These are phyloP conservation scores for Aurelia sp. DNA, from an alignment of 30 jellyfish, hydroid and myxozoan genomes.

Conservation along the genomic window DNA sequence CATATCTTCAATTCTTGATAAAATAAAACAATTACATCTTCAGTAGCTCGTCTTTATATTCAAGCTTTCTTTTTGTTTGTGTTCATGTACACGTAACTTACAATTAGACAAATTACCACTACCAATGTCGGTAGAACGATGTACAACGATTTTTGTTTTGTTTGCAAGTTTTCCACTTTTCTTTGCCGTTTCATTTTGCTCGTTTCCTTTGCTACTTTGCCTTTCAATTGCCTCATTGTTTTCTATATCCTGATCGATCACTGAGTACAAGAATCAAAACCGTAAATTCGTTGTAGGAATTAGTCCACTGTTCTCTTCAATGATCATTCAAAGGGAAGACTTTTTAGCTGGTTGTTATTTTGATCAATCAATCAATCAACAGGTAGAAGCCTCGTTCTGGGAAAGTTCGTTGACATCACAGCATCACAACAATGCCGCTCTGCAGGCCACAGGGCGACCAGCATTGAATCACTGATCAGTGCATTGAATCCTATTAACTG, in stretches of 20 bases:
- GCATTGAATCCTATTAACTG: no score
- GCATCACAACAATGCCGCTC: no score
- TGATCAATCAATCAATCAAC: not conserved
- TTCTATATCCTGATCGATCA: not conserved
- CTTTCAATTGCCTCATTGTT: conserved; percentile 97
- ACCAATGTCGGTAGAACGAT: conserved; percentile 87
- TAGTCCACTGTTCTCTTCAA: no score
- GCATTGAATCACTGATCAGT: no score
- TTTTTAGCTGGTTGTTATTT: not conserved
- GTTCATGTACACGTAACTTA: conserved; percentile 87
- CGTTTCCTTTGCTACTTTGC: conserved; percentile 93
- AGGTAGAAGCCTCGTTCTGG: not conserved
- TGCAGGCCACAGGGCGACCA: no score
- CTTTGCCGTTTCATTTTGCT: conserved; percentile 93
- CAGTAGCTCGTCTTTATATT: not conserved
- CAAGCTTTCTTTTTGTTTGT: conserved; percentile 65
- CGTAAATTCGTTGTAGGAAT: no score
- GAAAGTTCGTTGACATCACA: not conserved
- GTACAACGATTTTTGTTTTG: conserved; percentile 67
- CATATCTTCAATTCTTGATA: no score
- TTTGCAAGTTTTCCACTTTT: conserved; percentile 76
- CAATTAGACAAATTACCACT: conserved; percentile 72
- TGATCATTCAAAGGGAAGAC: conserved; percentile 45
- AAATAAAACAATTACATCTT: not conserved
- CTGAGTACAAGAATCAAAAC: no score